A percentile compares a stretch with the other conserved stretches of the same genome.
These are phyloP conservation scores for Notiomystis cincta DNA, from an alignment of 2,113 vertebrate species.

Conservation along the genomic window DNA sequence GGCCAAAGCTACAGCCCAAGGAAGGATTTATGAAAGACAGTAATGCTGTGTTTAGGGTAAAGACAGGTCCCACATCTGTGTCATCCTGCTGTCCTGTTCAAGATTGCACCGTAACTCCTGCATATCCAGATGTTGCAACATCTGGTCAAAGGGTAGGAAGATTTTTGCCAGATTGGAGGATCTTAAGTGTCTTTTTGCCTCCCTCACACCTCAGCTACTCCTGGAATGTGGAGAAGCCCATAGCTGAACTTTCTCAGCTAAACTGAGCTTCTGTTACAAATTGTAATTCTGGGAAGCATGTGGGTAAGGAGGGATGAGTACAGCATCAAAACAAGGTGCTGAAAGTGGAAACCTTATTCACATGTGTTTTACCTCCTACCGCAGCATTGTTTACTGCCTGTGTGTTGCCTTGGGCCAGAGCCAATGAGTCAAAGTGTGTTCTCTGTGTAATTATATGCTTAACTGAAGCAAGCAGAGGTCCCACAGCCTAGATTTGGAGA, in stretches of 20 bases:
- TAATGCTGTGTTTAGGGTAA: not conserved
- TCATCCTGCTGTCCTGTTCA: not conserved
- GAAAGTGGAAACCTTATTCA: not conserved
- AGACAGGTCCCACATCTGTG: accelerated
- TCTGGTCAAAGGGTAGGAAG: not conserved
- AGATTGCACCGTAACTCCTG: not conserved
- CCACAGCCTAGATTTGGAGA: not conserved
- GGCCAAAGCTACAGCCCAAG: not conserved
- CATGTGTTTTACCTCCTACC: not conserved
- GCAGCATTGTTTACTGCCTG: not conserved
- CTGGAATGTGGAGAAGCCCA: not conserved
- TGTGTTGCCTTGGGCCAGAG: not conserved
- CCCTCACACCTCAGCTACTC: not conserved
- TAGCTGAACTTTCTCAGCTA: not conserved
- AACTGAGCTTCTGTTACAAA: not conserved
- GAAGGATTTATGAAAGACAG: not conserved
- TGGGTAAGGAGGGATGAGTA: not conserved
- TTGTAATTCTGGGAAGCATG: not conserved
- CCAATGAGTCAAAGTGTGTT: not conserved
- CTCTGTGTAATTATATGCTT: not conserved
- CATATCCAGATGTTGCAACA: not conserved
- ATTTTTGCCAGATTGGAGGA: not conserved
- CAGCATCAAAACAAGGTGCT: not conserved
- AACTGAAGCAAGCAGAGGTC: not conserved
- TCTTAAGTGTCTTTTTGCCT: not conserved